Base-by-base conservation (phyloP, 2,888 invertebrate genomes). In the Syrphus vitripennis region DNA sequence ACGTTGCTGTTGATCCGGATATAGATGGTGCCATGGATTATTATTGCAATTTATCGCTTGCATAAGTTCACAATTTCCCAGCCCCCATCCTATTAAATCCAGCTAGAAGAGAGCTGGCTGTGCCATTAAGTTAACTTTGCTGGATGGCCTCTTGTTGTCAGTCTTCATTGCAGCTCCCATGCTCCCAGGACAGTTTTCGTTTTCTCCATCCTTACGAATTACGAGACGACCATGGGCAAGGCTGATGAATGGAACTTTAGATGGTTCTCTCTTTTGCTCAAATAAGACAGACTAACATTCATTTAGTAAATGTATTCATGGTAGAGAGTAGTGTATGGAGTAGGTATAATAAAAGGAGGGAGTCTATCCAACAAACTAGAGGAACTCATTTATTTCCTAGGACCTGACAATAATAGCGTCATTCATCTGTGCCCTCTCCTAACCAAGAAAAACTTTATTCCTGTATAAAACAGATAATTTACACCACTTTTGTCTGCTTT, bases 381-480 rank as follows among this genome's bases (percentile, higher is more conserved):
- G 50, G 74, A 72, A 67, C 59, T 42, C 50, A 74, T 72, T 79
- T 79, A 65, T 65, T 65, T 65, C 65, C n/a, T 16, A 34, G 16
- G 57, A 74, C 74, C 63, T 69, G 76, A 70, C 65, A 81, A 70
- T 76, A 76, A 81, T 76, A 63, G 69, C 55, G n/a, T 53, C 74
- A 50, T 75, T 45, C 50, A 50, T 59, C 50, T 80, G 19, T 50
- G 59, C 37, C 16, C 16, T 19, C 69, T 16, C 16, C 59, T 59
- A 50, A 16, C 79, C 34, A 37, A 42, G 37, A 14, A 29, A 67
- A 34, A 61, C 40, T 50, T 67, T 59, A 45, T 16, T 26, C 40
- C 65, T 16, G 16, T 50, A 26, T 24, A 31, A 42, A 80, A 34
- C 48, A 67, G 19, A 59, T 72, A 59, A 77, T 59, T 77, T 69